Conservation (phyloP, 2,888 invertebrate species). For the Melanophora roralis region DNA sequence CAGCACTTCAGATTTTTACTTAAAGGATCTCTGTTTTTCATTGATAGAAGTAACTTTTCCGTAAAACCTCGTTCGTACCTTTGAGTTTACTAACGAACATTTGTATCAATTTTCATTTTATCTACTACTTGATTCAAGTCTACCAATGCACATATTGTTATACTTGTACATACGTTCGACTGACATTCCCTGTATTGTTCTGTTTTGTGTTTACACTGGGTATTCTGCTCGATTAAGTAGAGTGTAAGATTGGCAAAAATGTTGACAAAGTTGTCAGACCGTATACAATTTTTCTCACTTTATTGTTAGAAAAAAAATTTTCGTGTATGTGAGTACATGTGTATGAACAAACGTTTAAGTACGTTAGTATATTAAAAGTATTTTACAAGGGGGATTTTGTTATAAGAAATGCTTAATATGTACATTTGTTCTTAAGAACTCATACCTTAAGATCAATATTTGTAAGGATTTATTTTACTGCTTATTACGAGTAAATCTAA, state of each 20-base stretch:
- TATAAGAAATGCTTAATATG: background rate
- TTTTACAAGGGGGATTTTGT: constrained; percentile 17
- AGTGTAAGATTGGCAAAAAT: constrained; percentile 56
- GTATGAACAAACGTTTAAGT: background rate
- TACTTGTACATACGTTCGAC: constrained; percentile 4
- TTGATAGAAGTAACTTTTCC: background rate
- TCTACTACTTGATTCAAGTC: background rate
- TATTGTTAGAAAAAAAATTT: constrained; percentile 46
- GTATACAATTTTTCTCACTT: constrained; percentile 61
- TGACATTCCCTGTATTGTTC: constrained; percentile 24
- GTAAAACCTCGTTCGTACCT: background rate
- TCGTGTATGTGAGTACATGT: background rate
- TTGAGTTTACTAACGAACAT: background rate
- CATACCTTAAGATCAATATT: background rate
- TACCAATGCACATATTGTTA: background rate
- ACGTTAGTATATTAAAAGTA: constrained; percentile 12
- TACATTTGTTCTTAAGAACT: constrained; percentile 20
- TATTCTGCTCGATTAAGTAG: constrained; percentile 62
- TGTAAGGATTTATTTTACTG: constrained; percentile 14
- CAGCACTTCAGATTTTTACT: too few relatives aligned
- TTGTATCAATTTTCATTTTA: constrained; percentile 40
- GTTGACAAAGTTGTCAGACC: constrained; percentile 61
- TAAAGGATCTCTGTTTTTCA: too few relatives aligned
- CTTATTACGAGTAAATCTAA: constrained; percentile 38
- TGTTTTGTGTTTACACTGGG: constrained; percentile 51